phyloP scores from a whole-genome alignment of 2,888 invertebrate genomes.

The Gonocerus acuteangulatus region DNA sequence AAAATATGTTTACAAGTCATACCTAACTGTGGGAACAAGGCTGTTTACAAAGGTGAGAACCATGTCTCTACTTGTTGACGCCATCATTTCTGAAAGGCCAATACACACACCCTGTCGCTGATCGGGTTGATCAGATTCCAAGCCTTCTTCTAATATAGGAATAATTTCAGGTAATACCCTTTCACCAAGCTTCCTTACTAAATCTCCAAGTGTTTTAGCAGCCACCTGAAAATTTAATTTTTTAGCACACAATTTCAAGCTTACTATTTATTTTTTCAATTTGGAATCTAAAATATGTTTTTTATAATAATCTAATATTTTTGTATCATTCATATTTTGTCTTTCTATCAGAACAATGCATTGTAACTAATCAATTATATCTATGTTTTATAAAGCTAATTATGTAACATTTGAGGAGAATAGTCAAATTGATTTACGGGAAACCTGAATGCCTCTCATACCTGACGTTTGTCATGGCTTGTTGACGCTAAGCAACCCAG shows the following conservation, averaged over 20 bases:
- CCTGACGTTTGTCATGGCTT: constrained; percentile 90
- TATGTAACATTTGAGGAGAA: too few species aligned
- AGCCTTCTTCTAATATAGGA: constrained; percentile 88
- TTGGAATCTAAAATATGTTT: too few species aligned
- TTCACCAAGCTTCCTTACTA: constrained; percentile 94
- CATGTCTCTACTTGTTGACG: constrained; percentile 90
- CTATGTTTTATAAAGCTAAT: too few species aligned
- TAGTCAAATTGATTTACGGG: too few species aligned
- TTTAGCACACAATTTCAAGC: background rate
- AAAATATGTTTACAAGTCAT: too few species aligned
- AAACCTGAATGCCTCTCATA: too few species aligned
- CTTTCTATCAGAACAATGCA: too few species aligned
- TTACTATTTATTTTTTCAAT: background rate
- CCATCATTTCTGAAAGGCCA: constrained; percentile 95
- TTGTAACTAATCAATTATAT: too few species aligned
- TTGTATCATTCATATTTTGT: too few species aligned
- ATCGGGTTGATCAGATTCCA: constrained; percentile 84
- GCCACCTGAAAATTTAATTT: constrained; percentile 55
- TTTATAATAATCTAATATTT: background rate
- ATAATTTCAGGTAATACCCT: constrained; percentile 95
- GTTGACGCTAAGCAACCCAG: constrained; percentile 92
- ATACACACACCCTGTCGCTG: constrained; percentile 98
- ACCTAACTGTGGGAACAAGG: constrained; percentile 82
- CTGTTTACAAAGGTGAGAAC: constrained; percentile 83
- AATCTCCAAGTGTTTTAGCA: constrained; percentile 90